A percentile compares a stretch with the other conserved stretches of the same genome.
Evolutionary conservation across 2,113 vertebrate genomes (phyloP).

Genomic region (Cheirogaleus medius): DNA sequence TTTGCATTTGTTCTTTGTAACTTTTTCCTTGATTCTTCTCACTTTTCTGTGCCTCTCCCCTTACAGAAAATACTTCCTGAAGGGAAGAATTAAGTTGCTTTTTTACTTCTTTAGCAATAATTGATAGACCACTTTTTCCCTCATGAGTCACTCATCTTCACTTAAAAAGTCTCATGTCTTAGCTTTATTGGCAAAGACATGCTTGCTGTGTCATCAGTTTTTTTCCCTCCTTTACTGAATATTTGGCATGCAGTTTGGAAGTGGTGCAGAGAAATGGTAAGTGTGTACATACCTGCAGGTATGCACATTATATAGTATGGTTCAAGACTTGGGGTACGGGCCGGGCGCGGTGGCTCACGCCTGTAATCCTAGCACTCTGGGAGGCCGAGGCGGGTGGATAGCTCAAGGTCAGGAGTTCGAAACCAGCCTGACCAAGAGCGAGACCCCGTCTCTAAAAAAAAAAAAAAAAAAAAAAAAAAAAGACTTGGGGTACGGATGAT

Average conservation of each 20-base stretch:
- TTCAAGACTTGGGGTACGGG: background rate
- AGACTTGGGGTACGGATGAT: background rate
- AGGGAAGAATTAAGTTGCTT: background rate
- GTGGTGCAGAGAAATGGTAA: background rate
- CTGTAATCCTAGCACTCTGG: no score
- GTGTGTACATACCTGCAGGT: background rate
- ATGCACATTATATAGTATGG: fast-evolving
- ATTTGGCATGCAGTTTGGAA: background rate
- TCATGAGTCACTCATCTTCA: background rate
- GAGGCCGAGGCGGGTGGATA: no score
- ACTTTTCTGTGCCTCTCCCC: background rate
- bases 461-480: no score
- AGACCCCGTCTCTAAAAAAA: no score
- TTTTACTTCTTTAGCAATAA: background rate
- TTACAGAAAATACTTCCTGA: slow-evolving; percentile 15
- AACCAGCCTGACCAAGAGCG: no score
- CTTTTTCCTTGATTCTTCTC: background rate
- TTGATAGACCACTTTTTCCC: background rate
- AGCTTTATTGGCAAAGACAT: background rate
- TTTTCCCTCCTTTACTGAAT: background rate
- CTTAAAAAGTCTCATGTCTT: background rate
- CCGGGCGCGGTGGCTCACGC: no score
- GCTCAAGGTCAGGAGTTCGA: no score
- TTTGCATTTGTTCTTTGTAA: background rate
- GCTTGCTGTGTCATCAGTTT: background rate